Percentiles rank a stretch among this genome's conserved stretches.
Conservation (phyloP, 2,797 vertebrate genomes). For the Sebastes taczanowskii region DNA sequence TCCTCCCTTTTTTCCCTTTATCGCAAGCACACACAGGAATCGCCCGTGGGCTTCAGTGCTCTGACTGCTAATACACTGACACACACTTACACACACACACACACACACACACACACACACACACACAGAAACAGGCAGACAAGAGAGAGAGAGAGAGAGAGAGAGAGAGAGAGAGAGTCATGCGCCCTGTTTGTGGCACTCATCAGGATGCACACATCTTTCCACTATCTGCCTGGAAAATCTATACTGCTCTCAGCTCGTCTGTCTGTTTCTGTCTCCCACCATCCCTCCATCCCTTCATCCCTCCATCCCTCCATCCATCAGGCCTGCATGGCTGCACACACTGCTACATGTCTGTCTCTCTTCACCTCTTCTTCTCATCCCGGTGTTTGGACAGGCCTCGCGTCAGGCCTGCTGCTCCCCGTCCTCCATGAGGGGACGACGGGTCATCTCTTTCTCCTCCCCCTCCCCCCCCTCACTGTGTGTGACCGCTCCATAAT, state of each 20-base stretch:
- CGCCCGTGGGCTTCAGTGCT: constrained; percentile 82
- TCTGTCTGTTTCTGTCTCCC: constrained; percentile 32
- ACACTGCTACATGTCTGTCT: neutral
- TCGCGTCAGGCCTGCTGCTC: constrained; percentile 51
- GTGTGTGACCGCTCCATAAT: constrained; percentile 61
- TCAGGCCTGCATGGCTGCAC: constrained; percentile 32
- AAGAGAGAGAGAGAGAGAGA: constrained; percentile 51
- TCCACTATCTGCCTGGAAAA: constrained; percentile 75
- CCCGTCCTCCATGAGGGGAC: constrained; percentile 48
- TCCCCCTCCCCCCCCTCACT: rapidly evolving
- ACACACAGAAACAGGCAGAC: constrained; percentile 49
- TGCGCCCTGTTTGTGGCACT: constrained; percentile 64
- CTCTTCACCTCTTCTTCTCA: neutral
- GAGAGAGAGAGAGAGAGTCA: constrained; percentile 48
- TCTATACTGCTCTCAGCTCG: constrained; percentile 59
- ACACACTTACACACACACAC: constrained; percentile 54
- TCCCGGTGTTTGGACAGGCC: constrained; percentile 31
- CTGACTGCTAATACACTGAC: constrained; percentile 83
- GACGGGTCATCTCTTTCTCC: constrained; percentile 52
- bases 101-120: constrained; percentile 41
- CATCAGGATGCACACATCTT: constrained; percentile 69
- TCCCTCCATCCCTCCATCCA: constrained; percentile 38
- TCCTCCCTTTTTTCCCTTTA: constrained; percentile 83
- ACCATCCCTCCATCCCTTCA: constrained; percentile 18
- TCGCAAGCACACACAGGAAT: constrained; percentile 87